Base-by-base conservation (phyloP, 2,797 vertebrate genomes). In the Oceanodroma leucorhoa region DNA sequence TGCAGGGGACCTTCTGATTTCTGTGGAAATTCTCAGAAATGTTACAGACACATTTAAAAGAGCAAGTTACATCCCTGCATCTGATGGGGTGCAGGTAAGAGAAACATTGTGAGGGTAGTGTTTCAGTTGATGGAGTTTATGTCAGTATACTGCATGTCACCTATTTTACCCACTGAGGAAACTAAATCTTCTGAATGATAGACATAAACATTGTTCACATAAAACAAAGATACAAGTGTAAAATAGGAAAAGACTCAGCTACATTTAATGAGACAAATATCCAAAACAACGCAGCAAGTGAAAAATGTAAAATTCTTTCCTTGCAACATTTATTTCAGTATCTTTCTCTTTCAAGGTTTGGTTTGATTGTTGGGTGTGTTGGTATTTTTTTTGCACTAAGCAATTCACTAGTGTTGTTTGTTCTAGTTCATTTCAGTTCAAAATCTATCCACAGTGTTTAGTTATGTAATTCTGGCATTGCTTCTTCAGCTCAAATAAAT, bases 21-120 rank as follows among this genome's bases (percentile, higher is more conserved):
- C 99, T 5, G 99, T 99, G 97, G 99, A 99, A 98, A 99, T 99
- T 97, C 99, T 99, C 88, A 98, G 99, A 97, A 99, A 99, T 60
- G 99, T 99, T 95, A 99, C 99, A 2, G 99, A 99, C 96, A 99
- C 99, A 4, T 99, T 99, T 98, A 99, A 99, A 97, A 99, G 99
- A 96, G 99, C 99, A 96, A 99, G 99, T 97, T 99, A 99, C 53
- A 99, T 99, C 96, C 99, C 99, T 10, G 99, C 99, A 3, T 99
- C 99, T 40, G 99, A 99, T 93, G 99, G 99, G 10, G 99, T 99
- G 43, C 99, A 99, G 98, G 99, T 99, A 98, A 98, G 98, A 89
- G 50, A 91, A 67, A 61, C 8, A 29, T 23, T 61, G 7, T 75
- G 34, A 80, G 36, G 16, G 29, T 55, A 71, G 17, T 38, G 9